Evolutionary conservation across 2,888 invertebrate species (phyloP), one percentile per base, ranked within the genome.

Genomic region (Drosophila buzzatii): DNA sequence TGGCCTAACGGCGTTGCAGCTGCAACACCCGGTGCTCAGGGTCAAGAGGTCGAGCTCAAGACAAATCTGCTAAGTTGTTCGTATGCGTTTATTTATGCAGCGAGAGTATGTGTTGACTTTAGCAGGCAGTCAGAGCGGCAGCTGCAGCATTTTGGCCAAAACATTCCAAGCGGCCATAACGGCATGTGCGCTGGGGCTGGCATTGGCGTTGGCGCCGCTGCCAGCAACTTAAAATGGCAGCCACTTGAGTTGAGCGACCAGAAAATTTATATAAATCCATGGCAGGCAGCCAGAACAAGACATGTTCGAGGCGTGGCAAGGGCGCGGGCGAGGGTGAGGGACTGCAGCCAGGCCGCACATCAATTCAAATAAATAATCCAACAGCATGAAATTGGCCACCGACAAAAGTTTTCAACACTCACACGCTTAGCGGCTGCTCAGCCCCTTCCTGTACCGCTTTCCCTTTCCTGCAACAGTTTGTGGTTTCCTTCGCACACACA

Each of bases 351-450:
- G 49, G 72, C 83, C 86, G 89, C 84, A 84, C 89, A 89, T 85
- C 89, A 89, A 87, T 89, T 89, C 85, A 89, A 89, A 89, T 89
- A 89, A 85, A 85, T 85, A 85, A 89, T 86, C 89, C 85, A 87
- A 81, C 23, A 85, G 89, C 89, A 89, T 87, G 72, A 85, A 89
- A 85, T 84, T 89, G 89, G 77, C 83, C 84, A 68, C 77, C 84
- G 73, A 72, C 68, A 72, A 82, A 84, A 86, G 67, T 84, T 84
- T 84, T 83, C 70, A 83, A 56, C 71, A 70, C 79, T 84, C 76
- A 53, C 57, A 71, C 70, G 69, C 72, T 66, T 41, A 63, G 61
- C 62, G 73, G 53, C 23, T 42, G 47, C 69, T 42, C 18, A 31
- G 37, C 56, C 31, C 33, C 45, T 37, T 60, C 7, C 47, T 35